Conservation (phyloP, 2,888 invertebrate genomes). For the Eupithecia exiguata region DNA sequence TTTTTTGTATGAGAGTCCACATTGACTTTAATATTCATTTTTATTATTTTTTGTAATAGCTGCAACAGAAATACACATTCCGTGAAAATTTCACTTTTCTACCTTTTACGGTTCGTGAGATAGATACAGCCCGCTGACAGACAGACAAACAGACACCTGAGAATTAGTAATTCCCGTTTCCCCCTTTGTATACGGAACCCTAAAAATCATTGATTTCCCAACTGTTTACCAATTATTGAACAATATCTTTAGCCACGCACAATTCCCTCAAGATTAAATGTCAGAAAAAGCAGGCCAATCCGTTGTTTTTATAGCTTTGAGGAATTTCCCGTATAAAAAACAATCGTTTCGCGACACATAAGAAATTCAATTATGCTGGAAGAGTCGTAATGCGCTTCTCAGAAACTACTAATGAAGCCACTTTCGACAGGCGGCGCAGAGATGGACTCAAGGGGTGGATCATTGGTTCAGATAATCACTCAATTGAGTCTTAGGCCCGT, state of each 20-base stretch:
- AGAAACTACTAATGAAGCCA: conserved; percentile 70
- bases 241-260: not conserved
- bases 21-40: no score
- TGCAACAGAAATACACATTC: no score
- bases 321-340: conserved; percentile 20
- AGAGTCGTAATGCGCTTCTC: conserved; percentile 52
- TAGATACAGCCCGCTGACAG: no score
- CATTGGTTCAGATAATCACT: conserved; percentile 4
- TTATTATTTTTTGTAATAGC: no score
- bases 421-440: conserved; percentile 64
- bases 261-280: conserved; percentile 1
- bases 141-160: no score
- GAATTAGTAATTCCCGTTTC: no score
- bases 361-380: conserved; percentile 66
- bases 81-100: no score
- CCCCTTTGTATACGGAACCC: no score
- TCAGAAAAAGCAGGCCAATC: conserved; percentile 4
- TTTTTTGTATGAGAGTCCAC: no score
- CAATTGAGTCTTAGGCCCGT: not conserved
- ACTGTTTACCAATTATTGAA: not conserved
- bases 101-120: no score
- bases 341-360: conserved; percentile 43
- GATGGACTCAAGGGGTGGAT: conserved; percentile 42
- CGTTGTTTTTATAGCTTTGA: conserved; percentile 27
- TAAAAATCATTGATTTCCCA: conserved; percentile 3